Percentiles rank a stretch among this genome's conserved stretches.
Evolutionary conservation across 2,797 vertebrate species (phyloP).

Genomic region (Ispidina picta): DNA sequence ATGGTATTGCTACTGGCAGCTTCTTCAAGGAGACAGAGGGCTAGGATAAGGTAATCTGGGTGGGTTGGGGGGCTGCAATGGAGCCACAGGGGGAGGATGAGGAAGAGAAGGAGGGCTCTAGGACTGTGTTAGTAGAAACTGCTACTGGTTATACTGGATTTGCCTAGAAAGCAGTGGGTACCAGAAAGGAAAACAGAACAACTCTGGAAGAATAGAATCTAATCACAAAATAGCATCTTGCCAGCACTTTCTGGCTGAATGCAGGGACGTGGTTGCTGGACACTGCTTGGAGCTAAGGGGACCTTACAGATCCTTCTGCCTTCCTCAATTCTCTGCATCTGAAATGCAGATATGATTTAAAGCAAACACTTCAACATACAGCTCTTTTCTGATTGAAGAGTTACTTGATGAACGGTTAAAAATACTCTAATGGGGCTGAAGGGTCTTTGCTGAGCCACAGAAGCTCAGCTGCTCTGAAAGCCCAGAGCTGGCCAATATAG

Average conservation of each 20-base stretch:
- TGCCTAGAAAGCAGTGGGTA: not conserved
- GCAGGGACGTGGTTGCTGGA: not conserved
- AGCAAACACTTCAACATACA: not conserved
- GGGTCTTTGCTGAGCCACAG: not conserved
- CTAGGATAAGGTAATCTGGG: not conserved
- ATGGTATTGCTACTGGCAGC: conserved; percentile 47
- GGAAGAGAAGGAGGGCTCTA: not conserved
- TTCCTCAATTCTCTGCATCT: not conserved
- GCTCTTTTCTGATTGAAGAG: not conserved
- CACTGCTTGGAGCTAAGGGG: not conserved
- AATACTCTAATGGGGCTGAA: not conserved
- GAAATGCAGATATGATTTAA: not conserved
- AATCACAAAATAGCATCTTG: not conserved
- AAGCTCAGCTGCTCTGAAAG: not conserved
- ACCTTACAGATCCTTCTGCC: not conserved
- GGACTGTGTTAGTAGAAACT: not conserved
- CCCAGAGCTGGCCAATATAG: not conserved
- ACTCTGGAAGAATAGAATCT: not conserved
- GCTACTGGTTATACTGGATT: not conserved
- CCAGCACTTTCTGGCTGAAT: not conserved
- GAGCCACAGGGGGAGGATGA: not conserved
- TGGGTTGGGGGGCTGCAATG: not conserved
- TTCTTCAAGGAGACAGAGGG: conserved; percentile 35
- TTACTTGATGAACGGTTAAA: not conserved
- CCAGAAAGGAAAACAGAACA: not conserved